Conservation (phyloP, 2,113 vertebrate genomes). For the Panthera uncia region DNA sequence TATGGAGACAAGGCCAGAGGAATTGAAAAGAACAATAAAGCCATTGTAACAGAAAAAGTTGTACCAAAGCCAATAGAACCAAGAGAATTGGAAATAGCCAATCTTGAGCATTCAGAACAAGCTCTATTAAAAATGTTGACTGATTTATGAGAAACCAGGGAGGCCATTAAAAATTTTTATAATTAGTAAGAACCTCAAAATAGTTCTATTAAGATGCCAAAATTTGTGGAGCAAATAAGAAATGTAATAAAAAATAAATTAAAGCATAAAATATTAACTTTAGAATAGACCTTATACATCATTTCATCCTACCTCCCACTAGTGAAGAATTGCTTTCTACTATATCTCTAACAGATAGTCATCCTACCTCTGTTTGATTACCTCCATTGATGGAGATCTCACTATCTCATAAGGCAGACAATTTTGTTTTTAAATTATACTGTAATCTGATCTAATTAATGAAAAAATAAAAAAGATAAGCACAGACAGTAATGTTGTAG, state of each 20-base stretch:
- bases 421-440: neutral
- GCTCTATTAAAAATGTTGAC: conserved; percentile 30
- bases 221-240: neutral
- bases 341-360: neutral
- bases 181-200: conserved; percentile 28
- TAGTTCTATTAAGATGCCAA: conserved; percentile 40
- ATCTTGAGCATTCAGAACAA: neutral
- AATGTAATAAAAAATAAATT: conserved; percentile 21
- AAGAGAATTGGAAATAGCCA: conserved; percentile 3
- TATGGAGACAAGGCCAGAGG: neutral
- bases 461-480: neutral
- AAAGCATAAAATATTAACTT: conserved; percentile 35
- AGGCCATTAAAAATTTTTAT: conserved; percentile 34
- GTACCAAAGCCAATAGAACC: conserved; percentile 4
- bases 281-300: neutral
- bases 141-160: conserved; percentile 52
- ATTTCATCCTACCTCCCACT: neutral
- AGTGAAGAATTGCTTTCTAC: neutral
- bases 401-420: neutral
- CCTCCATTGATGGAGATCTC: neutral
- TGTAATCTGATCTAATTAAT: neutral
- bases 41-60: conserved; percentile 32
- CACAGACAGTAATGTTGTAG: neutral
- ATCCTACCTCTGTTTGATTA: neutral
- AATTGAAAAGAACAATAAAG: conserved; percentile 43